Conservation (phyloP, 2,888 invertebrate genomes). For the Scaptomyza caliginosa region DNA sequence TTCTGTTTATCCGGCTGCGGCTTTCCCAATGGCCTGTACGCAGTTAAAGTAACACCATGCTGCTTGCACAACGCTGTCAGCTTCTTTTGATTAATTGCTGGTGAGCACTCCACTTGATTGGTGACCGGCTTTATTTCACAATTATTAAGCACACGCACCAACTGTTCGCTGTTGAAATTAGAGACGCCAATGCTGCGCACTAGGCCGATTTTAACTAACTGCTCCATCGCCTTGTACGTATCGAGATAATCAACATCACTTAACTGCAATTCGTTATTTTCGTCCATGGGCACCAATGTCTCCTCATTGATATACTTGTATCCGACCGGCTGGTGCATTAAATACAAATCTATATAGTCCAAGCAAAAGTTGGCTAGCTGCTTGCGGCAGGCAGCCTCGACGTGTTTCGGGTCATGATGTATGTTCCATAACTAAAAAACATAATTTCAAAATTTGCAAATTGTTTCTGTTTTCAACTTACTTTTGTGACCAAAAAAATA, state of each 20-base stretch:
- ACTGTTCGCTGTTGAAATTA: conserved; percentile 93
- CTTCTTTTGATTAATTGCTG: conserved; percentile 89
- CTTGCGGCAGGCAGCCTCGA: conserved; percentile 85
- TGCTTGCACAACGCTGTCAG: conserved; percentile 88
- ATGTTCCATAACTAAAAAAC: conserved; percentile 79
- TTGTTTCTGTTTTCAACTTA: conserved; percentile 21
- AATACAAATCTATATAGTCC: conserved; percentile 91
- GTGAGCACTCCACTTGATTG: conserved; percentile 86
- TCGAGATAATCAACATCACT: conserved; percentile 90
- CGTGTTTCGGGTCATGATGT: conserved; percentile 75
- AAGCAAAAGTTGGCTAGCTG: conserved; percentile 88
- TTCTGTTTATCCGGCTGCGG: conserved; percentile 84
- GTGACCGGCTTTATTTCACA: conserved; percentile 88
- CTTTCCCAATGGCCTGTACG: conserved; percentile 90
- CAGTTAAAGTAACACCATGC: conserved; percentile 87
- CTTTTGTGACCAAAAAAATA: conserved; percentile 87
- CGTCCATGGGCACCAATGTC: conserved; percentile 75
- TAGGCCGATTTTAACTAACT: conserved; percentile 88
- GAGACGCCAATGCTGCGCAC: conserved; percentile 92
- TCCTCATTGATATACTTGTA: conserved; percentile 84
- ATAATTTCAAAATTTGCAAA: neutral
- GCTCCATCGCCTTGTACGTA: conserved; percentile 92
- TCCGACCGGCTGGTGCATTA: conserved; percentile 93
- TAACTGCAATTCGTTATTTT: conserved; percentile 65
- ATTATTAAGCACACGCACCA: conserved; percentile 87